Conservation (phyloP, 2,113 vertebrate genomes). For the Steatornis caripensis region DNA sequence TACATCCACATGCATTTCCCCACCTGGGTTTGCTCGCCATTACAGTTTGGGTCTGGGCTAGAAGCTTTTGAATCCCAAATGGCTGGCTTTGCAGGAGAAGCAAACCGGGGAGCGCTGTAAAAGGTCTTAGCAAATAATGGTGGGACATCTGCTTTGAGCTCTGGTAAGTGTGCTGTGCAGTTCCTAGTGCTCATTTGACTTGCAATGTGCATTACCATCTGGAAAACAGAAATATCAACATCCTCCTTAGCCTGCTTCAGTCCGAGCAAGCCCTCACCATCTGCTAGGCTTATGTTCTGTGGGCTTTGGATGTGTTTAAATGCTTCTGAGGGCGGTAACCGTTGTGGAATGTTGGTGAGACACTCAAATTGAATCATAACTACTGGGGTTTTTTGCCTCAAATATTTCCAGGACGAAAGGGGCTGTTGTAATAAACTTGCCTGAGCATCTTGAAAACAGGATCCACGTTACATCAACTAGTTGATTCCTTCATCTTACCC, state of each 20-base stretch:
- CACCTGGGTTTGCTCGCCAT: not conserved
- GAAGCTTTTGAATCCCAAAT: not conserved
- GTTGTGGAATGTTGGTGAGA: not conserved
- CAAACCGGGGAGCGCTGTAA: not conserved
- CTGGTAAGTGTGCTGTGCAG: not conserved
- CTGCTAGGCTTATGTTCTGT: not conserved
- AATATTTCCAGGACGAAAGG: not conserved
- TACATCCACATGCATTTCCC: not conserved
- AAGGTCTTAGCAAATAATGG: not conserved
- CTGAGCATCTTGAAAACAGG: not conserved
- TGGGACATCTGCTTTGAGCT: not conserved
- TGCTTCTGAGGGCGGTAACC: not conserved
- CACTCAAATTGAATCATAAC: not conserved
- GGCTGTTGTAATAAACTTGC: not conserved
- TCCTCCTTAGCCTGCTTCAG: not conserved
- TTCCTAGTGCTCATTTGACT: not conserved
- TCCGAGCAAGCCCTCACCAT: not conserved
- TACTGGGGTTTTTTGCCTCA: not conserved
- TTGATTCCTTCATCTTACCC: not conserved
- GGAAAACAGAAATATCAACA: not conserved
- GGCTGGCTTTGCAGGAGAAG: not conserved
- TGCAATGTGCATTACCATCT: not conserved
- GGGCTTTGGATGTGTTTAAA: not conserved
- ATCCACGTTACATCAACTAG: not conserved
- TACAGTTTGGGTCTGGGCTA: not conserved